Evolutionary conservation across 2,888 invertebrate genomes (phyloP), one percentile per base, ranked within the genome.

Genomic region (Heliconius cydno): DNA sequence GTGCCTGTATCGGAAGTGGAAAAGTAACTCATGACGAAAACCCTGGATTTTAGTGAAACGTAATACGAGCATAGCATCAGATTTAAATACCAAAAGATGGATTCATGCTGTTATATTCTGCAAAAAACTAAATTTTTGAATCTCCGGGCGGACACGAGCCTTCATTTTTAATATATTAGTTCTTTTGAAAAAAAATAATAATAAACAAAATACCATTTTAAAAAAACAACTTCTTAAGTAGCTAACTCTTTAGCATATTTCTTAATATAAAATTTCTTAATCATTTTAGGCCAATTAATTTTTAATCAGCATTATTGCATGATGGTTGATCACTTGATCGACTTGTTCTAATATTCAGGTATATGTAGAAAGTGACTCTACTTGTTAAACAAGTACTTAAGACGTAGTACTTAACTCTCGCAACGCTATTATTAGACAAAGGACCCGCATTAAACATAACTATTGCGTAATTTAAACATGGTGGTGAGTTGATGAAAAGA

Each of bases 391-490:
- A 86, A 86, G 86, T 85, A 86, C 85, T 82, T 82, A 85, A 84
- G 83, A 82, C 83, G 84, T 79, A 9, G 38, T 38, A 38, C 41
- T 41, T 12, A 81, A 82, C 83, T 84, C 82, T 82, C 82, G 72
- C 79, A 79, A 80, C 78, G 73, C 74, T 73, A 66, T 65, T 80
- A 41, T 30, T 66, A 80, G 76, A 74, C 77, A 82, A 75, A 82
- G 80, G 80, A 84, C 79, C 79, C 82, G 72, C 72, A 77, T 83
- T 79, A 87, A 86, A 85, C 75, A 82, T 71, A 82, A 68, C 73
- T 77, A 84, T 91, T 86, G 90, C 88, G 90, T 87, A 92, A 92
- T 86, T 85, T 85, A 85, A 87, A 91, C 90, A 90, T 92, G 91
- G 90, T 4, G 38, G 41, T 15, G 7, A 25, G 9, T 41, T 88